A percentile compares a stretch with the other conserved stretches of the same genome.
These are phyloP conservation scores for Caradrina kadenii DNA, from an alignment of 2,888 invertebrate genomes.

Conservation along the genomic window DNA sequence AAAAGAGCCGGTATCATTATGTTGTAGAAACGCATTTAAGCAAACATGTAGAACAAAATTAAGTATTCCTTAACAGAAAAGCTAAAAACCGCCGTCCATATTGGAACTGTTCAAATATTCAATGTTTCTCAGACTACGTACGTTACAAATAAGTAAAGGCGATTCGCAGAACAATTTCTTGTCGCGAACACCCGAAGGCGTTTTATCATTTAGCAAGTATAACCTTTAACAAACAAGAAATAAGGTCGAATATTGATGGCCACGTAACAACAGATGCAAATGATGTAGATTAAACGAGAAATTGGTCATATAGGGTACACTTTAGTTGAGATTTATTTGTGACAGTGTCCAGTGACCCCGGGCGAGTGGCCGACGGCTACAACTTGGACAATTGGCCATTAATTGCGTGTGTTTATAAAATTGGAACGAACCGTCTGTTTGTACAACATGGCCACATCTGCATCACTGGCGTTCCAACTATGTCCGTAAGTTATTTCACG, in stretches of 20 bases:
- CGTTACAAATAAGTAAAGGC: constrained; percentile 77
- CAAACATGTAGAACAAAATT: constrained; percentile 13
- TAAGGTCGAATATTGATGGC: constrained; percentile 69
- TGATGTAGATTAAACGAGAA: constrained; percentile 81
- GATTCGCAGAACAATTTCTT: constrained; percentile 82
- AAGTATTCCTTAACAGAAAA: constrained; percentile 36
- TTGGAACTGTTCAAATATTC: constrained; percentile 78
- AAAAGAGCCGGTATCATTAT: too few species aligned
- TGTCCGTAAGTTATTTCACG: background rate
- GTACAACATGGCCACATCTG: constrained; percentile 73
- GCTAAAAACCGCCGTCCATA: constrained; percentile 57
- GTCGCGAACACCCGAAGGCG: constrained; percentile 77
- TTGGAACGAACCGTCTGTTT: constrained; percentile 78
- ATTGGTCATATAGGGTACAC: constrained; percentile 76
- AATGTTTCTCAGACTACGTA: constrained; percentile 76
- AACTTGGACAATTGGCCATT: constrained; percentile 81
- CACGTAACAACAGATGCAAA: constrained; percentile 64
- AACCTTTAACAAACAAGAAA: constrained; percentile 64
- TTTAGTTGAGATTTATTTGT: constrained; percentile 88
- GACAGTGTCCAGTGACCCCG: constrained; percentile 75
- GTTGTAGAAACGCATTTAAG: background rate
- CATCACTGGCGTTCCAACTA: constrained; percentile 14
- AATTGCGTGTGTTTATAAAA: constrained; percentile 85
- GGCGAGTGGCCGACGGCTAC: constrained; percentile 67
- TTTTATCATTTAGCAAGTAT: constrained; percentile 73